phyloP scores from a whole-genome alignment of 2,797 vertebrate species.

The Hybognathus amarus region DNA sequence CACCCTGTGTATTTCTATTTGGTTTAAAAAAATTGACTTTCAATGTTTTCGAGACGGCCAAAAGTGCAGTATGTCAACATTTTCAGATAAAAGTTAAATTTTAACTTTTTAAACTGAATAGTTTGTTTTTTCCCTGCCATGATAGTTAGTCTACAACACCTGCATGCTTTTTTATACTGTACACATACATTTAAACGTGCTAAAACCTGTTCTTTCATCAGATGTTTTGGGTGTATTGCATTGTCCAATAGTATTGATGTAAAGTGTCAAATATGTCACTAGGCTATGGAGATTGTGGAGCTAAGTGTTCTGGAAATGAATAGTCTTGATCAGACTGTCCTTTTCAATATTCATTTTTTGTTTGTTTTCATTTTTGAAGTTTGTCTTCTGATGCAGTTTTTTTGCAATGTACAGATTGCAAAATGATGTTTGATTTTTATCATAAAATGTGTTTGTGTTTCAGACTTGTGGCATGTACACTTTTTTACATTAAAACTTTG shows the following conservation, averaged over 20 bases:
- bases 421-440: slow-evolving; percentile 80
- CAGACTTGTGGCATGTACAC: slow-evolving; percentile 63
- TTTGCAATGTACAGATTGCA: slow-evolving; percentile 78
- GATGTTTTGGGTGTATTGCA: slow-evolving; percentile 76
- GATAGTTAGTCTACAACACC: slow-evolving; percentile 62
- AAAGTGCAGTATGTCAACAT: slow-evolving; percentile 32
- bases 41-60: slow-evolving; percentile 20
- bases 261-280: slow-evolving; percentile 78
- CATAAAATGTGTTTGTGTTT: slow-evolving; percentile 84
- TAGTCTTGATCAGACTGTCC: slow-evolving; percentile 71
- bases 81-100: slow-evolving; percentile 9
- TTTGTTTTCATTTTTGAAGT: slow-evolving; percentile 72
- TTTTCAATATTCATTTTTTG: slow-evolving; percentile 57
- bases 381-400: slow-evolving; percentile 79
- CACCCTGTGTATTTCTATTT: slow-evolving; percentile 7
- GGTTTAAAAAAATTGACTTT: slow-evolving; percentile 19
- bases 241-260: slow-evolving; percentile 83
- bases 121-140: slow-evolving; percentile 24
- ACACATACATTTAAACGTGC: slow-evolving; percentile 55
- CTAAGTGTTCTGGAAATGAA: slow-evolving; percentile 73
- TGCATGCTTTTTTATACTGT: slow-evolving; percentile 80
- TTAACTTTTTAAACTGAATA: neutral
- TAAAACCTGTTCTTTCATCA: slow-evolving; percentile 71
- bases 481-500: slow-evolving; percentile 46
- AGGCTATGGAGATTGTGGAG: slow-evolving; percentile 71